phyloP scores from a whole-genome alignment of 2,888 invertebrate genomes.

The Arctia plantaginis region DNA sequence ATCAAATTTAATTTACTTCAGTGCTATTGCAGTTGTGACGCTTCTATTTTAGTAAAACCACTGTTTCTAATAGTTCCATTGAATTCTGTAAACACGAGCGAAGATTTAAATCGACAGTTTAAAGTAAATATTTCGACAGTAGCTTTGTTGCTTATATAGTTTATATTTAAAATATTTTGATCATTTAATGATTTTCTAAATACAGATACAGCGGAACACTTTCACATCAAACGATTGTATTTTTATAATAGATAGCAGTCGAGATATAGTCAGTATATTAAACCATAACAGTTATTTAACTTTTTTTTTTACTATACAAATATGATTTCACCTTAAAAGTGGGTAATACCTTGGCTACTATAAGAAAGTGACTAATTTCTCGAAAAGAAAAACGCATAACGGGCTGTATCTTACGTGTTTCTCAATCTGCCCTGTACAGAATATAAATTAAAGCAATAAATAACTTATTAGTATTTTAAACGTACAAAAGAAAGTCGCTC shows the following conservation, averaged over 20 bases:
- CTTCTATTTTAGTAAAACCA: neutral
- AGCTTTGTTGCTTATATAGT: constrained; percentile 4
- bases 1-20: neutral
- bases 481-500: constrained; percentile 60
- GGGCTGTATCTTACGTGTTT: constrained; percentile 51
- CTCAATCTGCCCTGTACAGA: constrained; percentile 58
- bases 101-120: neutral
- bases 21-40: neutral
- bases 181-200: constrained; percentile 1
- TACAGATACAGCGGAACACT: constrained; percentile 3
- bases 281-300: constrained; percentile 44
- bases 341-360: constrained; percentile 30
- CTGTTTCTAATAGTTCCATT: neutral
- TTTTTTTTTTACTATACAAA: constrained; percentile 46
- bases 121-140: neutral
- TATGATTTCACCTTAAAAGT: constrained; percentile 23
- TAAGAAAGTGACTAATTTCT: constrained; percentile 49
- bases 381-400: constrained; percentile 48
- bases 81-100: neutral
- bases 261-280: constrained; percentile 15
- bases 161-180: constrained; percentile 10
- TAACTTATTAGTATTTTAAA: constrained; percentile 61
- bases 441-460: constrained; percentile 62
- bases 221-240: constrained; percentile 12
- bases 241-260: constrained; percentile 16